Conservation (phyloP, 1,140 invertebrate genomes). For the Oedothorax gibbosus region DNA sequence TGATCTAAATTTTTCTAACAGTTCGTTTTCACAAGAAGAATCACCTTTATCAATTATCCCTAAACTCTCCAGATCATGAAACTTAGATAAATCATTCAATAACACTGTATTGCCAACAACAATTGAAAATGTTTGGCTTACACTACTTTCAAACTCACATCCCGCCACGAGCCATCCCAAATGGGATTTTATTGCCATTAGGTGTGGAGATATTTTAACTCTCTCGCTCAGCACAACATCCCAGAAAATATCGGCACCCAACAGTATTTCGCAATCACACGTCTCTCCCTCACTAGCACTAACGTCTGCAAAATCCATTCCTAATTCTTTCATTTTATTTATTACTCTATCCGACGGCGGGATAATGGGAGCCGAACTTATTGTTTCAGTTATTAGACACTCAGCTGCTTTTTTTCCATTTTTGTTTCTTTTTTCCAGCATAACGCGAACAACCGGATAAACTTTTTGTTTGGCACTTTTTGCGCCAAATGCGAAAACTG, state of each 20-base stretch:
- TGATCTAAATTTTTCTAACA: neutral
- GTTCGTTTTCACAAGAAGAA: too few relatives aligned
- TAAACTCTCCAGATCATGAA: slow-evolving; percentile 4
- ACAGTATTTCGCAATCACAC: neutral
- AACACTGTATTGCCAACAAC: neutral
- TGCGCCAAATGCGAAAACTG: neutral
- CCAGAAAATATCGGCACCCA: neutral
- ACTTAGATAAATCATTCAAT: slow-evolving; percentile 6
- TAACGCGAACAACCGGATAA: neutral
- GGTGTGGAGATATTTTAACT: neutral
- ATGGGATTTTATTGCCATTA: neutral
- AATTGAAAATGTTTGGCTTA: neutral
- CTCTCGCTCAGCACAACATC: neutral
- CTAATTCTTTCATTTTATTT: slow-evolving; percentile 1
- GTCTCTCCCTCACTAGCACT: neutral
- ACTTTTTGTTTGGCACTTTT: neutral
- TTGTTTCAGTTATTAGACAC: neutral
- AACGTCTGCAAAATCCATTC: neutral
- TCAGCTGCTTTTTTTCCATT: neutral
- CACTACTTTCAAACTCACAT: neutral
- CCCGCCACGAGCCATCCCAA: slow-evolving; percentile 5
- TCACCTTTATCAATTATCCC: neutral
- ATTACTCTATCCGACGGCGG: neutral
- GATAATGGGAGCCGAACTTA: slow-evolving; percentile 1
- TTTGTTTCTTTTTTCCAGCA: neutral